A percentile compares a stretch with the other conserved stretches of the same genome.
Conservation (phyloP, 2,113 vertebrate species). For the Cinclus mexicanus region DNA sequence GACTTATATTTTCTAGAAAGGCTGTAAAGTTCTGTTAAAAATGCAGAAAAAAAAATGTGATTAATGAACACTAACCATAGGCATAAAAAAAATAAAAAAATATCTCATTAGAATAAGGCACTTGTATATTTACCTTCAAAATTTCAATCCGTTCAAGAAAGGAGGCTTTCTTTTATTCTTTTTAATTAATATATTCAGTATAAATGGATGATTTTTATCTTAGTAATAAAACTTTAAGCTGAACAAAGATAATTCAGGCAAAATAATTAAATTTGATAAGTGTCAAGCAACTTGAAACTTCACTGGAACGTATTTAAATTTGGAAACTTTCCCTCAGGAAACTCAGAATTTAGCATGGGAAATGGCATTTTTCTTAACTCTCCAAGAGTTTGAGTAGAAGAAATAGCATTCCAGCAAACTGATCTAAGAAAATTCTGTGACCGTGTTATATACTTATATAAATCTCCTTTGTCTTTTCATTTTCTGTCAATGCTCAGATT, state of each 20-base stretch:
- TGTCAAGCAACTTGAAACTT: background rate
- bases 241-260: background rate
- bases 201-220: slow-evolving; percentile 25
- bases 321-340: background rate
- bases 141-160: background rate
- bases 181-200: slow-evolving; percentile 9
- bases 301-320: background rate
- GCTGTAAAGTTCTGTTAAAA: background rate
- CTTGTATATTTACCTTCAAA: background rate
- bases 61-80: background rate
- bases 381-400: background rate
- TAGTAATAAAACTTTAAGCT: slow-evolving; percentile 1
- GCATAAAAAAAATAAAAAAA: background rate
- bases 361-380: background rate
- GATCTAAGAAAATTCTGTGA: background rate
- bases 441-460: background rate
- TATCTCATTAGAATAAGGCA: background rate
- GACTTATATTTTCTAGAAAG: background rate
- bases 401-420: background rate
- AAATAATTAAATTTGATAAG: slow-evolving; percentile 29
- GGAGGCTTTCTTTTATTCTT: background rate
- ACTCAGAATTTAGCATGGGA: background rate
- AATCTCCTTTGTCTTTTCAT: background rate
- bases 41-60: background rate
- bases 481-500: background rate